Percentiles rank a stretch among this genome's conserved stretches.
These are phyloP conservation scores for Schizopygopsis malacanthus DNA, from an alignment of 2,797 vertebrate species.

Conservation along the genomic window DNA sequence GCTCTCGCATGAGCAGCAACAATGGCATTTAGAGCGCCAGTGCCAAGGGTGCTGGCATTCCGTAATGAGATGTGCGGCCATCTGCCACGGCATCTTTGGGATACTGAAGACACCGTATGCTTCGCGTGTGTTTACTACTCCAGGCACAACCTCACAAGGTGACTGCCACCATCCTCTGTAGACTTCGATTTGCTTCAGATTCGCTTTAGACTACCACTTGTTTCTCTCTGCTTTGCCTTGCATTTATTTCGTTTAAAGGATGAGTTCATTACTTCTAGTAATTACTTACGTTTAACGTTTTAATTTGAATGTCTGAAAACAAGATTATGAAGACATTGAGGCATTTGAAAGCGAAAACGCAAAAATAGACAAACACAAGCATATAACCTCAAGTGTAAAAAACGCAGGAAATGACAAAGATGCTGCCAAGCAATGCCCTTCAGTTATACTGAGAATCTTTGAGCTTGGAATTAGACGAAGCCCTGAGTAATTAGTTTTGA, in stretches of 20 bases:
- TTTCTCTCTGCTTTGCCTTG: not conserved
- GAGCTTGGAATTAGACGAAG: conserved; percentile 42
- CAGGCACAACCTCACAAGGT: conserved; percentile 60
- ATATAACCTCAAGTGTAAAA: not conserved
- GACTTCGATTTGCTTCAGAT: conserved; percentile 18
- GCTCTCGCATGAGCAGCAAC: conserved; percentile 58
- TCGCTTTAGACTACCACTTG: conserved; percentile 5
- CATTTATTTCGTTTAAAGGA: not conserved
- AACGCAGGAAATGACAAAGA: not conserved
- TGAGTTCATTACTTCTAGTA: not conserved
- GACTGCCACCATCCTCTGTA: conserved; percentile 54
- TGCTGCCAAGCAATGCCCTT: conserved; percentile 26
- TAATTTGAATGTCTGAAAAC: not conserved
- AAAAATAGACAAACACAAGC: not conserved
- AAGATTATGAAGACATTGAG: not conserved
- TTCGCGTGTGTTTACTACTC: conserved; percentile 61
- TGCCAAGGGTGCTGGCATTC: conserved; percentile 70
- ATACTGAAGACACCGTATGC: conserved; percentile 62
- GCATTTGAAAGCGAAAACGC: not conserved
- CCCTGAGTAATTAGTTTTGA: conserved; percentile 58
- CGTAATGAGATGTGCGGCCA: conserved; percentile 69
- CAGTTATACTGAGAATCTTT: conserved; percentile 33
- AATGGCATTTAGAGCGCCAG: conserved; percentile 64
- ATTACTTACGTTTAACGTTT: not conserved
- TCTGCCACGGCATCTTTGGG: conserved; percentile 66